A percentile compares a stretch with the other conserved stretches of the same genome.
phyloP scores from a whole-genome alignment of 2,888 invertebrate species.

The Polydrusus cervinus region DNA sequence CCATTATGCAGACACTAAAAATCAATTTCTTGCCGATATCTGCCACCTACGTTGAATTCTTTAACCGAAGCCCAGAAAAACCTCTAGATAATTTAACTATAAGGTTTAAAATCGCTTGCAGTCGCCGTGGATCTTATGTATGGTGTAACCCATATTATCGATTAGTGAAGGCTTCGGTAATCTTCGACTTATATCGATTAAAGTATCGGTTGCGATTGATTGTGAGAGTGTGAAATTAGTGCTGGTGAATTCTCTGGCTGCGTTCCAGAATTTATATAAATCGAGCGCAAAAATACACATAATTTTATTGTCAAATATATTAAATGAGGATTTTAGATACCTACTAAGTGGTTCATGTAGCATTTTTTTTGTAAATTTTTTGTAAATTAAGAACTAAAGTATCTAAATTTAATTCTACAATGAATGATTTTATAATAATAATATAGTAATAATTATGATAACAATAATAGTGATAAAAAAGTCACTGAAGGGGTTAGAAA shows the following conservation, averaged over 20 bases:
- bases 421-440: too few species aligned
- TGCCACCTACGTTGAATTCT: conserved; percentile 48
- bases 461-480: too few species aligned
- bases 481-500: too few species aligned
- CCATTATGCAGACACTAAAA: conserved; percentile 34
- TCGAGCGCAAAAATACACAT: too few species aligned
- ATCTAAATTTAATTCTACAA: too few species aligned
- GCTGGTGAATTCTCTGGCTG: conserved; percentile 35
- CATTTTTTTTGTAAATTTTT: too few species aligned
- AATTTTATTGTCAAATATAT: too few species aligned
- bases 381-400: too few species aligned
- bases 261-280: too few species aligned
- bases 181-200: conserved; percentile 45
- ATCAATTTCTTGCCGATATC: conserved; percentile 49
- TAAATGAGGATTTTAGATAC: too few species aligned
- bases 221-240: conserved; percentile 43
- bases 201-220: conserved; percentile 52
- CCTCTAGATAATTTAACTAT: conserved; percentile 11
- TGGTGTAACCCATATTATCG: conserved; percentile 38
- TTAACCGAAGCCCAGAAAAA: not conserved
- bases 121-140: conserved; percentile 16
- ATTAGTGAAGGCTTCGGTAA: conserved; percentile 47
- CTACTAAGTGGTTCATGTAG: too few species aligned
- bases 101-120: conserved; percentile 27
- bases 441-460: too few species aligned